Evolutionary conservation across 2,797 vertebrate genomes (phyloP), one percentile per base, ranked within the genome.

Genomic region (Atherinosoma microstoma): DNA sequence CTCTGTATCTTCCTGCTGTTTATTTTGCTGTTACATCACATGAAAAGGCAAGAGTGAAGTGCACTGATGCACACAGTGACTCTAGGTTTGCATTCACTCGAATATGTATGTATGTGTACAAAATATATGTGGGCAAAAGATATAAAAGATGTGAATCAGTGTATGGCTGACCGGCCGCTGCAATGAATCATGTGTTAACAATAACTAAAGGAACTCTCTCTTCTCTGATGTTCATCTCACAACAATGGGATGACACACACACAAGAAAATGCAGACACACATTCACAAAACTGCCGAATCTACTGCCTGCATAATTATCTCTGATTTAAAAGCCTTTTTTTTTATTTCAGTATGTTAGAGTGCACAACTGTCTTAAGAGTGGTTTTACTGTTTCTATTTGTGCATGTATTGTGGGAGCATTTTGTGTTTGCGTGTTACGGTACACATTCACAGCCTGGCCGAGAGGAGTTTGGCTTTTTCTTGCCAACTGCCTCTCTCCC

Each of bases 131-230:
- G 24, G 35, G 42, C 36, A 20, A 32, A 58, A 36, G 13, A 60
- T 68, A 73, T 73, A 70, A 72, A 71, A 60, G 36, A 70, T 58
- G 75, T 78, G 70, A 77, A 70, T 66, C 70, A 65, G 73, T 57
- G 59, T 67, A 60, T 63, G 70, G 64, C 38, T 73, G 64, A 32
- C 27, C 75, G 51, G 80, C 73, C 78, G 69, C 68, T 59, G 81
- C 64, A 61, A 78, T 89, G 77, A 84, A 87, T 89, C 87, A 90
- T 57, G 61, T 76, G 69, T 82, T 84, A 86, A 85, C 0, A 1
- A 24, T 15, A 90, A 87, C 67, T 79, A 34, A 84, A 82, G 73
- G 79, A 86, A 70, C 79, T 59, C 77, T 85, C 65, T 58, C 66
- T 56, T 65, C 67, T 75, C 72, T 75, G 78, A 82, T 83, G 45